Base-by-base conservation (phyloP, 1,140 invertebrate genomes). In the Lordiphosa collinella region DNA sequence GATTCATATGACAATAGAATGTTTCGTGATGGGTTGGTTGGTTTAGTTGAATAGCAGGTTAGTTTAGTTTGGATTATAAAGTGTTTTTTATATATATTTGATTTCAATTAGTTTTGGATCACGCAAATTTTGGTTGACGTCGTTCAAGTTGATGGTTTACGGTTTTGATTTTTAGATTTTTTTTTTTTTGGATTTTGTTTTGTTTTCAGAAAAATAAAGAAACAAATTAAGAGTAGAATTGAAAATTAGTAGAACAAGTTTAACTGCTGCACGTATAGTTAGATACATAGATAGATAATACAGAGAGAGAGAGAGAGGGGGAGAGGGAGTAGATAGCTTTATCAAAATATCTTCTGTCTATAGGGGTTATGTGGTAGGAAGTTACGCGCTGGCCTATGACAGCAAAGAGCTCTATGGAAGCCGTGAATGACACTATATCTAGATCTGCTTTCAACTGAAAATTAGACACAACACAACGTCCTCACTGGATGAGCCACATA, bases 171-270 rank as follows among this genome's bases (percentile, higher is more conserved):
- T 18, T 18, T 18, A 4, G 16, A n/a, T n/a, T 51, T 14, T 51
- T 48, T 40, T 38, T 53, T 31, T 53, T 62, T 48, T 46, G 31
- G 55, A 67, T 75, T 60, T 46, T 47, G 16, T 41, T 41, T 41
- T 16, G 32, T 55, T 35, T 48, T 48, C 47, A 50, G 65, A 57
- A 78, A 62, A 79, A 69, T 43, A 82, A 74, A 82, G 76, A 82
- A 75, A 71, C 60, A 35, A 29, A 29, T 67, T 56, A 60, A 73
- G 78, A 79, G 55, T 73, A 82, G 76, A 80, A 48, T 82, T 82
- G 47, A 71, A 66, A 82, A 80, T 82, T 80, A 82, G 76, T 80
- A 75, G 61, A 61, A 63, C 51, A 59, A 71, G 62, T 75, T 82
- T 44, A 43, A 58, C 11, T 50, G 35, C 36, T 53, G 43, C 53